Conservation (phyloP, 2,888 invertebrate species). For the Tenthredo mesomela region DNA sequence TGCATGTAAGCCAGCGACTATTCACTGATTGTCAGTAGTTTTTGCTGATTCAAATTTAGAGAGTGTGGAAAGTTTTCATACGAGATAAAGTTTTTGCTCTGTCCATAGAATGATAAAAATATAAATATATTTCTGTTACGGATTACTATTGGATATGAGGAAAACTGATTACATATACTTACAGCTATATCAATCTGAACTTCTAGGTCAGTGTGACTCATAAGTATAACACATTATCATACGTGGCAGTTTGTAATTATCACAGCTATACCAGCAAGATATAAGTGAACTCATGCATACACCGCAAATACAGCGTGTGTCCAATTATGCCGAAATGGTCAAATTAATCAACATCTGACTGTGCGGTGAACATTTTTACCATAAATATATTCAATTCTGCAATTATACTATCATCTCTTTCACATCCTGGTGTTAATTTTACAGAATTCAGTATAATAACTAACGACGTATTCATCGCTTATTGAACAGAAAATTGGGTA, state of each 20-base stretch:
- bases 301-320: neutral
- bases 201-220: neutral
- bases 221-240: neutral
- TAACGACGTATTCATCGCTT: no score
- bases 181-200: neutral
- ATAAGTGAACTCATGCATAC: neutral
- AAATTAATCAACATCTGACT: neutral
- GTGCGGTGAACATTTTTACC: neutral
- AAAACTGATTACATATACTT: neutral
- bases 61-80: neutral
- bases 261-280: neutral
- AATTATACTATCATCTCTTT: no score
- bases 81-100: neutral
- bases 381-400: neutral
- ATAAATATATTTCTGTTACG: neutral
- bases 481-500: no score
- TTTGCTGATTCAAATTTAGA: no score
- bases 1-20: no score
- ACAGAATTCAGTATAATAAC: no score
- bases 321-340: neutral
- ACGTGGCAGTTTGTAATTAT: neutral
- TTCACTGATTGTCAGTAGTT: no score
- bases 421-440: no score
- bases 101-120: neutral
- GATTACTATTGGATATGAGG: constrained; percentile 3